Evolutionary conservation across 2,113 vertebrate species (phyloP), one percentile per base, ranked within the genome.

Genomic region (Sciurus niger): DNA sequence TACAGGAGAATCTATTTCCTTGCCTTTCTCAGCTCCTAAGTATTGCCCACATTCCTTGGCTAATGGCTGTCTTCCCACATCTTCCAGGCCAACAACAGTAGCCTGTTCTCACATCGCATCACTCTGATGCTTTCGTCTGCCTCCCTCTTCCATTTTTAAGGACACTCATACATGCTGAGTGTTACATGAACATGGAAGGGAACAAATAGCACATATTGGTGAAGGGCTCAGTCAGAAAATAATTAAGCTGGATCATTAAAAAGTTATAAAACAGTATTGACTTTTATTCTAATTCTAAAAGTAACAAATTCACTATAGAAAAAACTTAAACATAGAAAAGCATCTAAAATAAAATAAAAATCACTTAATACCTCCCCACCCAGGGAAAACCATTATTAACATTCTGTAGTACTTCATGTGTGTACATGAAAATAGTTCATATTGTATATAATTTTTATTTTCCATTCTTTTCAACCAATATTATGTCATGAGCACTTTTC

Each of bases 301-400:
- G 73, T 67, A 68, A 76, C 14, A 91, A 55, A 82, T 51, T 70
- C 18, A 86, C 60, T 86, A 24, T 91, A 43, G 58, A 77, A 40
- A 40, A 37, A 94, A 76, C 40, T 60, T 51, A 93, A 68, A 58
- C 25, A 79, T 17, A 76, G 32, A 90, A 90, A 90, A 84, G 13
- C 46, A 22, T 86, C 43, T 74, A 25, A 93, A 74, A 84, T 25
- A 48, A 90, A 79, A 37, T 72, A 55, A 95, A 88, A 93, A 22
- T 85, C 40, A 93, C 48, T 70, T 85, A 60, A 34, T 74, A 87
- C 17, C 22, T 4, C 30, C 77, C 2, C 16, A 87, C 46, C 2
- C 37, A 76, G 17, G 4, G 37, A 78, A 95, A 94, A 65, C 11
- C 24, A 53, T 20, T 91, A 7, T 53, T 91, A 73, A 84, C 17